Percentiles rank a stretch among this genome's conserved stretches.
Conservation (phyloP, 2,888 invertebrate genomes). For the Temnothorax ravouxi region DNA sequence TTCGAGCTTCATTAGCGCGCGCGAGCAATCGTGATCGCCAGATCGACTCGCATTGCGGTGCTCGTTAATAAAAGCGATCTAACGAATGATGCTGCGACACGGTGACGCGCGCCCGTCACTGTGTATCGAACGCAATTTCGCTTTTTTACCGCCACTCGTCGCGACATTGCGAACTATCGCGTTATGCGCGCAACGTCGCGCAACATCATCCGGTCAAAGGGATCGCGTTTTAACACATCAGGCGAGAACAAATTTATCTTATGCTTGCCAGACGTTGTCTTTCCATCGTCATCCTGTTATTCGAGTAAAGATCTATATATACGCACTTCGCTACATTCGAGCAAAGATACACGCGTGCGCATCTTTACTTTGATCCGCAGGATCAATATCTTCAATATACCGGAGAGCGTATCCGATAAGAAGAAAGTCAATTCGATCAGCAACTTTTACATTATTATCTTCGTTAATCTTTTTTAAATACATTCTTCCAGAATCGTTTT, state of each 20-base stretch:
- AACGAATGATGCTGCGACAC: slow-evolving; percentile 8
- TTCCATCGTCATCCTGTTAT: slow-evolving; percentile 66
- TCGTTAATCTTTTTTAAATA: slow-evolving; percentile 1
- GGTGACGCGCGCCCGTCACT: slow-evolving; percentile 44
- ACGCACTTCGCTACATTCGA: neutral
- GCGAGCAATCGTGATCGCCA: slow-evolving; percentile 6
- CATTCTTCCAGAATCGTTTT: neutral
- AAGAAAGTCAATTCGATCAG: slow-evolving; percentile 31
- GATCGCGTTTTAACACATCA: slow-evolving; percentile 64
- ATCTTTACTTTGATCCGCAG: slow-evolving; percentile 10
- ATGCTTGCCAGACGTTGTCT: slow-evolving; percentile 72
- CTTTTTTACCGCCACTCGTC: slow-evolving; percentile 47
- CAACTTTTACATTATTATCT: neutral
- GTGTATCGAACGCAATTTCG: slow-evolving; percentile 59
- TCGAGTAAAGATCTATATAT: slow-evolving; percentile 29
- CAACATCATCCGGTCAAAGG: slow-evolving; percentile 60
- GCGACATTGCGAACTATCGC: slow-evolving; percentile 56
- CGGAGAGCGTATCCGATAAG: neutral
- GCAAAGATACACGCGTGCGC: neutral
- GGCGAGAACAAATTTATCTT: slow-evolving; percentile 74
- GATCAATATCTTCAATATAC: neutral
- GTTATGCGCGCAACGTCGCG: slow-evolving; percentile 63
- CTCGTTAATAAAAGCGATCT: slow-evolving; percentile 28
- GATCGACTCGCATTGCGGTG: neutral
- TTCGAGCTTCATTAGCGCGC: slow-evolving; percentile 35